A percentile compares a stretch with the other conserved stretches of the same genome.
Evolutionary conservation across 2,113 vertebrate genomes (phyloP).

Genomic region (Larimichthys polyactis): DNA sequence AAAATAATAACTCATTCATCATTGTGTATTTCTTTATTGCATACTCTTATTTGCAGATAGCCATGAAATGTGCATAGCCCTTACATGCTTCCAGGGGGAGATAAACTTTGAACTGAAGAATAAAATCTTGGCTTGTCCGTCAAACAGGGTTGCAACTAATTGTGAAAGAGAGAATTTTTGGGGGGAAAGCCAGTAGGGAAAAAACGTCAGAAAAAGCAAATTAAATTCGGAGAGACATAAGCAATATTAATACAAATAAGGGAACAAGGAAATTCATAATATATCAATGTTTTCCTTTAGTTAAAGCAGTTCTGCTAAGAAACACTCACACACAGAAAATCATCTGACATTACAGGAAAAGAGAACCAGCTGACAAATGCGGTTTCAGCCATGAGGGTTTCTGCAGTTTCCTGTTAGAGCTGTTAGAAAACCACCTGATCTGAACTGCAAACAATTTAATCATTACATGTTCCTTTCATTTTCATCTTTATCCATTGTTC

Average conservation of each 20-base stretch:
- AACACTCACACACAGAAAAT: background rate
- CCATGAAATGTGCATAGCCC: background rate
- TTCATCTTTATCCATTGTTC: background rate
- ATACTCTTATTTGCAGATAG: background rate
- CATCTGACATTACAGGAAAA: constrained; percentile 58
- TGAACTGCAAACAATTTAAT: constrained; percentile 19
- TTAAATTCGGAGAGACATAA: background rate
- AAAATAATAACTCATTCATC: background rate
- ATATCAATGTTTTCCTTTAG: background rate
- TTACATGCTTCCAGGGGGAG: too few relatives aligned
- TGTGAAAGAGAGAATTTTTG: background rate
- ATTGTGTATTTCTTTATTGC: background rate
- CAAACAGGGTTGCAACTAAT: too few relatives aligned
- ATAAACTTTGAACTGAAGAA: background rate
- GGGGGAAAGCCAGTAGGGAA: background rate
- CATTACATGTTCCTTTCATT: background rate
- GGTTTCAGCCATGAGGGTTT: constrained; percentile 48
- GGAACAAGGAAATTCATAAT: background rate
- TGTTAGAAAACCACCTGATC: constrained; percentile 25
- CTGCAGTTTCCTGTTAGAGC: constrained; percentile 66
- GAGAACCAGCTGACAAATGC: constrained; percentile 53
- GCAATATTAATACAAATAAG: background rate
- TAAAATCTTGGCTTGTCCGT: background rate
- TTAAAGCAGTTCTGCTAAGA: background rate
- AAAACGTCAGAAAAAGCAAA: background rate